phyloP scores from a whole-genome alignment of 2,797 vertebrate genomes.

The Pitangus sulphuratus region DNA sequence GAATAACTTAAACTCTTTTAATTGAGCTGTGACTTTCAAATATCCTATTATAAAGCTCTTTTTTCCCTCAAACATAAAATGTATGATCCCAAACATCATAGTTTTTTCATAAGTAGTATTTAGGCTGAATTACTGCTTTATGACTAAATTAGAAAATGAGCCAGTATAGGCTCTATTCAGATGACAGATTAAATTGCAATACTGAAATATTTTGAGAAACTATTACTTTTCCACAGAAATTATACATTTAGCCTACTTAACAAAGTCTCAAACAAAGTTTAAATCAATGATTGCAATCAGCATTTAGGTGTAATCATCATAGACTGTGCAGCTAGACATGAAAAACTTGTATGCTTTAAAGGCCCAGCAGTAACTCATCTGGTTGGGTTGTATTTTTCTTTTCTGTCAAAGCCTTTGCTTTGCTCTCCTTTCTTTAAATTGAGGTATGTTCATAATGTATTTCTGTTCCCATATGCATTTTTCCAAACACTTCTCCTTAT shows the following conservation, averaged over 20 bases:
- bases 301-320: neutral
- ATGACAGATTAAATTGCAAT: neutral
- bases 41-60: neutral
- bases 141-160: neutral
- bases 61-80: neutral
- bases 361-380: neutral
- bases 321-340: neutral
- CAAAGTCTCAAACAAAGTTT: neutral
- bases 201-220: neutral
- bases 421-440: neutral
- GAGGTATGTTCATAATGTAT: neutral
- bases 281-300: neutral
- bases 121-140: neutral
- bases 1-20: neutral
- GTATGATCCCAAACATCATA: neutral
- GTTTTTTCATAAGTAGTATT: neutral
- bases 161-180: neutral
- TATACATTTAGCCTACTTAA: neutral
- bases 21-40: neutral
- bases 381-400: neutral
- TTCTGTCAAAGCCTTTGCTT: neutral
- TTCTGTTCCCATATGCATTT: neutral
- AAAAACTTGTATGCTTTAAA: neutral
- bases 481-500: neutral
- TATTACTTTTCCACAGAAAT: neutral